Evolutionary conservation across 35 echinoderm and acorn worm genomes (phyloP), one percentile per base, ranked within the genome.

Genomic region (Diadema setosum): DNA sequence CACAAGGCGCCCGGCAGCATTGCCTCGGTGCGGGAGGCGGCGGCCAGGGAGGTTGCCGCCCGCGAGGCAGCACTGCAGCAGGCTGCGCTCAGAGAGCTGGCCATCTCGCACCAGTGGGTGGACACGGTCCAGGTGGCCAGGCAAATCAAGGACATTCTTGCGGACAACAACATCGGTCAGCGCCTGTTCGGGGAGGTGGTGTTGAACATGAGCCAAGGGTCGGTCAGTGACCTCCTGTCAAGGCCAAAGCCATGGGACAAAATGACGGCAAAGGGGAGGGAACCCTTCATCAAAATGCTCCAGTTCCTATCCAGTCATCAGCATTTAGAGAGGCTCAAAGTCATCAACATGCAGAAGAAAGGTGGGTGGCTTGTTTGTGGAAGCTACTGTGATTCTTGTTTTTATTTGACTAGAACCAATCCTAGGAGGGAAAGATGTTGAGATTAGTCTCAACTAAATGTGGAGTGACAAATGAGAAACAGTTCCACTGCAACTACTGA

Each of bases 281-380:
- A 99, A 55, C 96, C 96, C 5, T 99, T 92, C 87, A 88, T 99
- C 40, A 99, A 99, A 88, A 99, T 99, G 96, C 85, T 95, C 20
- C 92, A 99, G 64, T 99, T 99, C 61, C 39, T 99, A 57, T 91
- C 96, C 12, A 93, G 93, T 87, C 89, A 85, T 15, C 60, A 90
- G 34, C 88, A 94, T 78, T 82, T 95, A 29, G 88, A 94, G 44
- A 86, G 87, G 58, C 88, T 99, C 33, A 94, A 94, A 57, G 92
- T 99, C 16, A 82, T 99, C 16, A 94, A 94, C 81, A 83, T 91
- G 5, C 89, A 95, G 55, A 92, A 87, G 48, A 99, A 99, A 92
- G 96, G 96, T 99, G 74, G 89, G 89, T 60, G n/a, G n/a, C n/a
- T n/a, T n/a, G n/a, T n/a, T n/a, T n/a, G n/a, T n/a, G n/a, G n/a